Base-by-base conservation (phyloP, 1,140 invertebrate species). In the Maniola jurtina region DNA sequence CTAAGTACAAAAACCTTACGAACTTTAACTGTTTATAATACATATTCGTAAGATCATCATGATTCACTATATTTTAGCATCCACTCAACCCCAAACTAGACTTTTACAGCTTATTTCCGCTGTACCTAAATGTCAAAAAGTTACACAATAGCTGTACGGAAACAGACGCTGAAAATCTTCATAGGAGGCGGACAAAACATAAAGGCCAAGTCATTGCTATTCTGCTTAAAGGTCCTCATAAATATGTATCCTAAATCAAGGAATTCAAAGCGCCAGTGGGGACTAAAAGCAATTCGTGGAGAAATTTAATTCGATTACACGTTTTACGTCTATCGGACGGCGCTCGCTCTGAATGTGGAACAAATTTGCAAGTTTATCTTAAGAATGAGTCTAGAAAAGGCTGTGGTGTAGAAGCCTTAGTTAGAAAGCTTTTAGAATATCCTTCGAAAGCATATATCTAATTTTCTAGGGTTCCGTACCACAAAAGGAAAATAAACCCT, bases 281-380 rank as follows among this genome's bases (percentile, higher is more conserved):
- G 45, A 34, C 57, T 59, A 42, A n/a, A 66, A 35, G 47, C 64
- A 45, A 15, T 13, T 13, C 33, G 47, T 33, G 38, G 64, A 61
- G 64, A 61, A 66, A 66, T 59, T 65, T 59, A 59, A 65, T 66
- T 61, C 52, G 58, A 54, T 61, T 61, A 66, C 61, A 62, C 64
- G 25, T 66, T 65, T 54, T 59, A 40, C 14, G 47, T 36, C 36
- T 61, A 48, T 60, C 64, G 16, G 15, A 58, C 35, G 34, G 38
- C 33, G 42, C 33, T 60, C 38, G 48, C 38, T 66, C 47, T 16
- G 58, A 66, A 60, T 55, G 50, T 54, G 48, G 50, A 54, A 61
- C 57, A 35, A 55, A 55, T 62, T 62, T 62, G 36, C 57, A 55
- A 60, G 38, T 60, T 57, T 33, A 61, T 61, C 58, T 50, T 34